Evolutionary conservation across 2,888 invertebrate genomes (phyloP).

Genomic region (Brachylomia viminalis): DNA sequence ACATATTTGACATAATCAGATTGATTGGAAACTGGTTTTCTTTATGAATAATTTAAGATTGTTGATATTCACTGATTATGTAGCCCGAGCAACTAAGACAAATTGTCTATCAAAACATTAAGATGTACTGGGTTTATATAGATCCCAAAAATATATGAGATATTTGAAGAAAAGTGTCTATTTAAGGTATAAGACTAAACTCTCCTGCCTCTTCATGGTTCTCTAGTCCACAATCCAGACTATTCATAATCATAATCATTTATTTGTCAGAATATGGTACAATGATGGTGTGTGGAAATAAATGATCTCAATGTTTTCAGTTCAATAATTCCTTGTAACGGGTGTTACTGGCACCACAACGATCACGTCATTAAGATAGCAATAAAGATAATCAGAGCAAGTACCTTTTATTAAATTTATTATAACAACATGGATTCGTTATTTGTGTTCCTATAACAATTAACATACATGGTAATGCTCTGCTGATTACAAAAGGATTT

Average conservation of each 20-base stretch:
- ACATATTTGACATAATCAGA: background rate
- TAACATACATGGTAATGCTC: conserved; percentile 7
- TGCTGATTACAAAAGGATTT: conserved; percentile 11
- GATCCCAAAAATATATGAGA: background rate
- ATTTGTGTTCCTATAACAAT: conserved; percentile 29
- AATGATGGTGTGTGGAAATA: background rate
- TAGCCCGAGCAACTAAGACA: background rate
- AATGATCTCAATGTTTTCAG: background rate
- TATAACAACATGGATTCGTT: conserved; percentile 1
- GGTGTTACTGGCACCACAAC: background rate
- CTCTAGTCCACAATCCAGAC: background rate
- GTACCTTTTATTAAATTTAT: conserved; percentile 14
- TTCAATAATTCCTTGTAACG: background rate
- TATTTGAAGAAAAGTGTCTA: background rate
- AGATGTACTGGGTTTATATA: background rate
- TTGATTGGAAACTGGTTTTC: conserved; percentile 21
- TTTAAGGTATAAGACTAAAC: background rate
- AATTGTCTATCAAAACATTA: too few species aligned
- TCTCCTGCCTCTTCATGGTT: background rate
- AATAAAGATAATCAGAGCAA: conserved; percentile 24
- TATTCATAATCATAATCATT: background rate
- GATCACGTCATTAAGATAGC: conserved; percentile 12
- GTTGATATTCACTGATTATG: background rate
- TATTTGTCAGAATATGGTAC: background rate
- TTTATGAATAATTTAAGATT: background rate